phyloP scores from a whole-genome alignment of 1,140 invertebrate species.

The Drosophila setifemur region DNA sequence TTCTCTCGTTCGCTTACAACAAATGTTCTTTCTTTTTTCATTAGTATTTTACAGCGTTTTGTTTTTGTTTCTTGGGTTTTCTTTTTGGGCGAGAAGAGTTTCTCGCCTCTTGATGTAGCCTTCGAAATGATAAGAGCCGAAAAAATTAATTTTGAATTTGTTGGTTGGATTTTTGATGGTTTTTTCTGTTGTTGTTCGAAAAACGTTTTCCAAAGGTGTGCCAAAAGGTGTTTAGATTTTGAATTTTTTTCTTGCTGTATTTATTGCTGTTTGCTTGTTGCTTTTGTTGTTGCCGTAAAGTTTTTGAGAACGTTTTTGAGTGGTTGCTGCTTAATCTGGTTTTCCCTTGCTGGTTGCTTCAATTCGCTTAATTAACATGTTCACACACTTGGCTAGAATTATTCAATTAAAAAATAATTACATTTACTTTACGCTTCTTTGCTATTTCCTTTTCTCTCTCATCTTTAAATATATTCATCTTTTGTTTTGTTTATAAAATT shows the following conservation, averaged over 20 bases:
- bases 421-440: constrained; percentile 55
- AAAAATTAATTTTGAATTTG: constrained; percentile 75
- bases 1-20: constrained; percentile 53
- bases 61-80: constrained; percentile 5
- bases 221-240: constrained; percentile 75
- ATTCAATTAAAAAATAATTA: constrained; percentile 61
- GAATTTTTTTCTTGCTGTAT: constrained; percentile 45
- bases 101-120: constrained; percentile 7
- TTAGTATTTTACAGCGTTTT: constrained; percentile 50
- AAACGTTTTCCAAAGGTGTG: constrained; percentile 82
- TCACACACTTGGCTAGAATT: constrained; percentile 44
- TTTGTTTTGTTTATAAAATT: constrained; percentile 78
- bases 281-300: constrained; percentile 53
- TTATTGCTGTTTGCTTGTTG: constrained; percentile 43
- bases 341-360: constrained; percentile 8
- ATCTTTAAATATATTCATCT: constrained; percentile 64
- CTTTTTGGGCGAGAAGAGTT: constrained; percentile 34
- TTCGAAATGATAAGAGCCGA: constrained; percentile 67
- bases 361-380: constrained; percentile 46
- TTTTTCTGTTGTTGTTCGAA: constrained; percentile 45
- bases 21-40: constrained; percentile 36
- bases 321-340: constrained; percentile 58
- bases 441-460: constrained; percentile 45
- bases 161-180: constrained; percentile 33
- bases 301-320: constrained; percentile 82